phyloP scores from a whole-genome alignment of 2,888 invertebrate species.

The Drosophila yooni region DNA sequence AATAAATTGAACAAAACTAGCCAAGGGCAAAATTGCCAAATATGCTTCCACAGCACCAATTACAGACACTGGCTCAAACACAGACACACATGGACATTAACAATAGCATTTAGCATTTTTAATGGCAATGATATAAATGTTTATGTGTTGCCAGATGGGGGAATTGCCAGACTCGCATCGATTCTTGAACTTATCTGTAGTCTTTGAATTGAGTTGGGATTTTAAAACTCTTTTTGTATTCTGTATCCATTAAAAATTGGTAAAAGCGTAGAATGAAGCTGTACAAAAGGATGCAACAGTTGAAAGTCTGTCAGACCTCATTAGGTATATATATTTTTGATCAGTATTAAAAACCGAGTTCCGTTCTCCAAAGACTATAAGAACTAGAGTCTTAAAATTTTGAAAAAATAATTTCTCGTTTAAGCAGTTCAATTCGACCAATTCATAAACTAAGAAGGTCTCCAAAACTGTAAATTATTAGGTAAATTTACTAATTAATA shows the following conservation, averaged over 20 bases:
- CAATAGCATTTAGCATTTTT: slow-evolving; percentile 8
- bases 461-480: background rate
- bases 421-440: background rate
- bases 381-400: background rate
- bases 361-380: background rate
- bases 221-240: background rate
- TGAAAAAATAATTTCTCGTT: too few species aligned
- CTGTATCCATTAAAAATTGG: background rate
- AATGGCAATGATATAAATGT: slow-evolving; percentile 9
- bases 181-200: background rate
- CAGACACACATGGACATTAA: background rate
- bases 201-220: background rate
- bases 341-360: background rate
- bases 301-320: background rate
- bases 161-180: background rate
- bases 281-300: background rate
- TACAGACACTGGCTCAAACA: slow-evolving; percentile 4
- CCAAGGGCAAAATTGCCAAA: slow-evolving; percentile 48
- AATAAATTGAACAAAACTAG: slow-evolving; percentile 75
- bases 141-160: background rate
- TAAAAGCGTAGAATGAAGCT: background rate
- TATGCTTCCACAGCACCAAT: slow-evolving; percentile 28
- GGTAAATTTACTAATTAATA: background rate
- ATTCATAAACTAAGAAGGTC: background rate
- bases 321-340: background rate